Evolutionary conservation across 2,797 vertebrate genomes (phyloP), one percentile per base, ranked within the genome.

Genomic region (Anniella stebbinsi): DNA sequence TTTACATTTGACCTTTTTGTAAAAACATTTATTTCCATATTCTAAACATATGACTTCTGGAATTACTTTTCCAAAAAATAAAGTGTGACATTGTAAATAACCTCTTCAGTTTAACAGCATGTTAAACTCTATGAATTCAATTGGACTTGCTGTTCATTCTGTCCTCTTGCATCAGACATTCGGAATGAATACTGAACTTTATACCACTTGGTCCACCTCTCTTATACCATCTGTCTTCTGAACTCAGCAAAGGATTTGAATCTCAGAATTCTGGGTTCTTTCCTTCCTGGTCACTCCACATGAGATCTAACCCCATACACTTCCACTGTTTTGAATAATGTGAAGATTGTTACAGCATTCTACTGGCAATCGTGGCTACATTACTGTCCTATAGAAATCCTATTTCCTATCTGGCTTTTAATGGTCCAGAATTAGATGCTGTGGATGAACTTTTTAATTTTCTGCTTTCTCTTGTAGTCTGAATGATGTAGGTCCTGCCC

Each of bases 1-100:
- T 95, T 91, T 94, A 91, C 86, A 93, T 95, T 93, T 96, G 95
- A 96, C 93, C 96, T 97, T 96, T 96, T 90, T 82, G 60, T 63
- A 90, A 89, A 95, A 96, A 69, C 91, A 95, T 94, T 77, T 94
- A 90, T 89, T 85, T 88, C 87, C 89, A 6, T 80, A 91, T 92
- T 95, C 72, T 84, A 95, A 94, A 95, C 93, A 94, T 95, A 84
- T 69, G 83, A 80, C 88, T 96, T 92, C 95, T 96, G 95, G 92
- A 93, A 93, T 82, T 17, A 67, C 90, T 91, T 95, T 91, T 90
- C 89, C 94, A 94, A 70, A 87, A 25, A 83, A 87, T 93, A 94
- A 93, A 91, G 91, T 69, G 88, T 94, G 86, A 91, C 84, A 92
- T 83, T 93, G 93, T 94, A 95, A 97, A 95, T 90, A 94, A 95